A percentile compares a stretch with the other conserved stretches of the same genome.
phyloP scores from a whole-genome alignment of 2,113 vertebrate species.

The Ictalurus furcatus region DNA sequence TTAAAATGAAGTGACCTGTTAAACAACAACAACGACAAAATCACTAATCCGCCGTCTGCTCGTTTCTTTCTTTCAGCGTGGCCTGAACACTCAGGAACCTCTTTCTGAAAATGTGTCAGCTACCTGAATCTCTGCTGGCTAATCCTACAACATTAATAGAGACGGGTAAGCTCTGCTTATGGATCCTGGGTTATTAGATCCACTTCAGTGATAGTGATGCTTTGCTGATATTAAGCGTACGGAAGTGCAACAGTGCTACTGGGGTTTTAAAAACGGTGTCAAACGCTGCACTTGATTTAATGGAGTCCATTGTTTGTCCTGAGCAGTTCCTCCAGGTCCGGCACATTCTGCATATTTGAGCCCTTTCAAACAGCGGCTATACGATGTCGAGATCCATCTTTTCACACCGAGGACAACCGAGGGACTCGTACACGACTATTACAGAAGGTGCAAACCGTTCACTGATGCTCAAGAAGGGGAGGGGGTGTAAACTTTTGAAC shows the following conservation, averaged over 20 bases:
- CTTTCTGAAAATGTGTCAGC: slow-evolving; percentile 64
- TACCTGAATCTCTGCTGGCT: slow-evolving; percentile 62
- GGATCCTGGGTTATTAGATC: slow-evolving; percentile 56
- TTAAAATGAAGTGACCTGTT: neutral
- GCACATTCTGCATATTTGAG: no score
- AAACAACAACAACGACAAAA: neutral
- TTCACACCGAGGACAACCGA: no score
- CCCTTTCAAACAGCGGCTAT: no score
- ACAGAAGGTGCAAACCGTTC: no score
- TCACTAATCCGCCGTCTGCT: neutral
- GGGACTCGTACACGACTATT: no score
- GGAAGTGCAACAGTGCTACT: neutral
- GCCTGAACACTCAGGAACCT: slow-evolving; percentile 48
- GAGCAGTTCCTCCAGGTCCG: no score
- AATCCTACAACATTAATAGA: slow-evolving; percentile 72
- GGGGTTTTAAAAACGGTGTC: neutral
- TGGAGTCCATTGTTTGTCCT: no score
- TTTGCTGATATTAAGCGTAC: neutral
- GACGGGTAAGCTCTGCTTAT: slow-evolving; percentile 71
- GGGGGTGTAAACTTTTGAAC: no score
- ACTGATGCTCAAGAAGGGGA: no score
- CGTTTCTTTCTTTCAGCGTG: neutral
- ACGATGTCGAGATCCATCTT: no score
- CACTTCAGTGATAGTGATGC: neutral
- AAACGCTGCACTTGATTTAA: neutral